phyloP scores from a whole-genome alignment of 1,140 invertebrate genomes.

The Nasonia longicornis region DNA sequence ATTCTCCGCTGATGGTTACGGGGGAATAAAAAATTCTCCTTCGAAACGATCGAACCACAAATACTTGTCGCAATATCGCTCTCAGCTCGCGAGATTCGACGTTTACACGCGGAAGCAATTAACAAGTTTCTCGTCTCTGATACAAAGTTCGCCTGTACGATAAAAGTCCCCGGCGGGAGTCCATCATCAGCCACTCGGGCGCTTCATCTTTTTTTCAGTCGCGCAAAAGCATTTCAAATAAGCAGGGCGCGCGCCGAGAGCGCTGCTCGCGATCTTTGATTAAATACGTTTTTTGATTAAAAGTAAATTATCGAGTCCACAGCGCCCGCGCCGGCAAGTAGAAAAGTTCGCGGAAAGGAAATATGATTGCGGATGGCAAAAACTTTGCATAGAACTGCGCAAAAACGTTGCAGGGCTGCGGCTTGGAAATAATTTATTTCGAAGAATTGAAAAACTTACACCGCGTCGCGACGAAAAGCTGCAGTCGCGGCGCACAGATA shows the following conservation, averaged over 20 bases:
- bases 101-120: not conserved
- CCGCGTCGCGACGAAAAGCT: too few relatives aligned
- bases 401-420: not conserved
- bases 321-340: not conserved
- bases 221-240: constrained; percentile 20
- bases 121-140: constrained; percentile 17
- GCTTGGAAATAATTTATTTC: not conserved
- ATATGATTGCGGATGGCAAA: constrained; percentile 25
- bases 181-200: not conserved
- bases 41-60: not conserved
- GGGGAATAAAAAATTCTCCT: not conserved
- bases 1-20: not conserved
- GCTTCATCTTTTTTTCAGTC: not conserved
- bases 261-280: constrained; percentile 27
- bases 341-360: constrained; percentile 22
- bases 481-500: too few relatives aligned
- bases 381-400: not conserved
- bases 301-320: constrained; percentile 27
- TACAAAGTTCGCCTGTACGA: not conserved
- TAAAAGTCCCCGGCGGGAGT: not conserved
- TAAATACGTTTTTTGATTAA: constrained; percentile 36
- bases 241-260: not conserved
- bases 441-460: not conserved
- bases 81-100: not conserved
- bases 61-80: not conserved